Conservation (phyloP, 1,140 invertebrate species). For the Trachymyrmex cornetzi region DNA sequence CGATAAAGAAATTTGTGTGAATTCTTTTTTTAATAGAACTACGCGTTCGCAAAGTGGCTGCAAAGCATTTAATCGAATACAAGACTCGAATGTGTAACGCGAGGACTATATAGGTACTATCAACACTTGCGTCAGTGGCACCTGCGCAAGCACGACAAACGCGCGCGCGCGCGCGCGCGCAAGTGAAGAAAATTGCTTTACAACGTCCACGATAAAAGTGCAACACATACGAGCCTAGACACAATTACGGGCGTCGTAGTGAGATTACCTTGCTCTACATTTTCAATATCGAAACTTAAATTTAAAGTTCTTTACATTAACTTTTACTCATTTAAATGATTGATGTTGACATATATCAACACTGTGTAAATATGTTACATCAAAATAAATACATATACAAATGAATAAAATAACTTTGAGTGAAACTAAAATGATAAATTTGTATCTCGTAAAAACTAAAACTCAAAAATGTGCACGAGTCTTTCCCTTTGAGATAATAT, state of each 20-base stretch:
- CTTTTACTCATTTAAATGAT: neutral
- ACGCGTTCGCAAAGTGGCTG: neutral
- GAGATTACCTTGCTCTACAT: slow-evolving; percentile 23
- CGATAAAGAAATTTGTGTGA: neutral
- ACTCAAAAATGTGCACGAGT: neutral
- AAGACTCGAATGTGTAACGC: slow-evolving; percentile 11
- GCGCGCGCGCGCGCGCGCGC: slow-evolving; percentile 12
- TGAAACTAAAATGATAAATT: neutral
- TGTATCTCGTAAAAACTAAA: neutral
- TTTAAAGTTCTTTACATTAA: neutral
- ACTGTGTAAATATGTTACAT: neutral
- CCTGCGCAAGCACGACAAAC: slow-evolving; percentile 50
- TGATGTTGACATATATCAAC: neutral
- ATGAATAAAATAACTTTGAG: neutral
- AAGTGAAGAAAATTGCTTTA: slow-evolving; percentile 63
- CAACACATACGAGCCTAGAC: slow-evolving; percentile 4
- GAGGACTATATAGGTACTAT: slow-evolving; percentile 1
- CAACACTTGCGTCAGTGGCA: slow-evolving; percentile 55
- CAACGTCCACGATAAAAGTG: slow-evolving; percentile 48
- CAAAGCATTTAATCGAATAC: slow-evolving; percentile 11
- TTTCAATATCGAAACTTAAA: neutral
- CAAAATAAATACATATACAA: neutral
- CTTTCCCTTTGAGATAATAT: neutral
- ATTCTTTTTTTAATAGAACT: neutral
- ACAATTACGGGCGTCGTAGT: slow-evolving; percentile 4